Percentiles rank a stretch among this genome's conserved stretches.
Evolutionary conservation across 2,113 vertebrate species (phyloP).

Genomic region (Argyrosomus japonicus): DNA sequence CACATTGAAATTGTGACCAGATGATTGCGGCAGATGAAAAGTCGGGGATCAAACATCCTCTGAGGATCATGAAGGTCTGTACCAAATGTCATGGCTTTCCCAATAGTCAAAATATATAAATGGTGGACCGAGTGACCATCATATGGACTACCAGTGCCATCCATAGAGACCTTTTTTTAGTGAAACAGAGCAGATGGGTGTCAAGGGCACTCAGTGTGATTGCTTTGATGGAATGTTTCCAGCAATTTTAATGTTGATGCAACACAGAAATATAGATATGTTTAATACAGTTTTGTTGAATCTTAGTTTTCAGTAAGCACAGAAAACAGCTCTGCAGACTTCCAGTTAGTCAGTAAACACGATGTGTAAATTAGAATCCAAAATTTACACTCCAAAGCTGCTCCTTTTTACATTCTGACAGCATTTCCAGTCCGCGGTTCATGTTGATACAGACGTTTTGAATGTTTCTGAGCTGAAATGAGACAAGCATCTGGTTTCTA

Average conservation of each 20-base stretch:
- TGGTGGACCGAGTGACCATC: not conserved
- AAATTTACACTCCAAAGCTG: not conserved
- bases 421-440: not conserved
- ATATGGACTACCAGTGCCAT: not conserved
- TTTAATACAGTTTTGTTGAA: not conserved
- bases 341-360: not conserved
- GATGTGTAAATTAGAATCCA: constrained; percentile 11
- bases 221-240: not conserved
- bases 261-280: not conserved
- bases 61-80: not conserved
- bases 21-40: not conserved
- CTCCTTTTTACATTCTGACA: constrained; percentile 3
- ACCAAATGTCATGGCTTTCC: not conserved
- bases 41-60: not conserved
- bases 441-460: not conserved
- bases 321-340: constrained; percentile 4
- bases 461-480: constrained; percentile 18
- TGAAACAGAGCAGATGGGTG: not conserved
- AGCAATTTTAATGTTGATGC: not conserved
- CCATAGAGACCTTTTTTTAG: not conserved
- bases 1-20: not conserved
- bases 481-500: constrained; percentile 44
- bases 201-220: not conserved
- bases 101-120: not conserved
- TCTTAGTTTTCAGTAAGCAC: not conserved